Evolutionary conservation across 2,797 vertebrate species (phyloP).

Genomic region (Remorina albescens): DNA sequence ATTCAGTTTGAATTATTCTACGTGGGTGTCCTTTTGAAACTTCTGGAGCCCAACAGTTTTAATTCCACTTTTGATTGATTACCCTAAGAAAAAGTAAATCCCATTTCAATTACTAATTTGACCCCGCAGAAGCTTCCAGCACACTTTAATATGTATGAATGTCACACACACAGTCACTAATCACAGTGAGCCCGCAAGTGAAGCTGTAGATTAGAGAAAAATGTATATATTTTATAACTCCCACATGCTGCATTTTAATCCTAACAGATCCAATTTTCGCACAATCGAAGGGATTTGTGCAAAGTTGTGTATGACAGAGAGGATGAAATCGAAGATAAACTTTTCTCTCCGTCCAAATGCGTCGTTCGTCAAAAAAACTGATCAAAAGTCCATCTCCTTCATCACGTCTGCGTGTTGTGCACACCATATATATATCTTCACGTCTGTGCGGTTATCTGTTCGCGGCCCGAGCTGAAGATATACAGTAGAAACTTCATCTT

Average conservation of each 20-base stretch:
- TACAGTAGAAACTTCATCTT: slow-evolving; percentile 70
- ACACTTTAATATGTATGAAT: slow-evolving; percentile 45
- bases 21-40: slow-evolving; percentile 24
- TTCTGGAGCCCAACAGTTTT: slow-evolving; percentile 35
- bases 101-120: slow-evolving; percentile 54
- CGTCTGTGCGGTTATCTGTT: slow-evolving; percentile 54
- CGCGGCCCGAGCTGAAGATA: slow-evolving; percentile 63
- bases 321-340: slow-evolving; percentile 57
- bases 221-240: slow-evolving; percentile 42
- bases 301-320: slow-evolving; percentile 35
- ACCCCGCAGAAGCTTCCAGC: slow-evolving; percentile 42
- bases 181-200: slow-evolving; percentile 34
- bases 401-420: slow-evolving; percentile 42
- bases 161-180: slow-evolving; percentile 41
- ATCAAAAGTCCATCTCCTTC: slow-evolving; percentile 61
- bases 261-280: slow-evolving; percentile 41
- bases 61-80: slow-evolving; percentile 40
- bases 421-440: slow-evolving; percentile 50
- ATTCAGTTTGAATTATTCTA: slow-evolving; percentile 29
- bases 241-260: slow-evolving; percentile 48
- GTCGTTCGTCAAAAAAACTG: slow-evolving; percentile 61
- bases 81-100: slow-evolving; percentile 49
- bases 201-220: slow-evolving; percentile 54
- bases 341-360: slow-evolving; percentile 40
- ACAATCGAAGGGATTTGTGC: slow-evolving; percentile 49